phyloP scores from a whole-genome alignment of 2,797 vertebrate genomes.

The Aphelocoma californica region DNA sequence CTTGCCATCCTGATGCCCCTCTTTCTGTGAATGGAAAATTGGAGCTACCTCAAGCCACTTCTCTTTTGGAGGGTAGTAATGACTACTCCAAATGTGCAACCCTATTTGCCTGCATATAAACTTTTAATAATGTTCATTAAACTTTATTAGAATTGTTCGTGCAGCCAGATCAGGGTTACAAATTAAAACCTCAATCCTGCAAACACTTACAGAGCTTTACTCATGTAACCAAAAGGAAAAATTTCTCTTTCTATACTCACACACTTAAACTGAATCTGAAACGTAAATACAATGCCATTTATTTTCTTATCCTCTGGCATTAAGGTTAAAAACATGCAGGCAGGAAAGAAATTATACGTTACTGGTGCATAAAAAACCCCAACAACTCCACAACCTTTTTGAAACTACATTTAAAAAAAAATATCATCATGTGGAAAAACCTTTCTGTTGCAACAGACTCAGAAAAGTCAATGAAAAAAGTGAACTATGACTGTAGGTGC shows the following conservation, averaged over 20 bases:
- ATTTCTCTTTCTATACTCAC: not conserved
- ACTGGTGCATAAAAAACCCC: not conserved
- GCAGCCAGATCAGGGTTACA: constrained; percentile 45
- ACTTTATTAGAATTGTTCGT: constrained; percentile 64
- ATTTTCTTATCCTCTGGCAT: not conserved
- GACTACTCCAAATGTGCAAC: constrained; percentile 36
- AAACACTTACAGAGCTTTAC: constrained; percentile 32
- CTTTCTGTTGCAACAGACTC: not conserved
- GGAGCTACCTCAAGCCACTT: constrained; percentile 16
- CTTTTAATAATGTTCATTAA: constrained; percentile 70
- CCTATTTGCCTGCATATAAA: constrained; percentile 62
- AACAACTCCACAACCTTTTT: not conserved
- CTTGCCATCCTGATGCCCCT: not conserved
- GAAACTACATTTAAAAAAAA: not conserved
- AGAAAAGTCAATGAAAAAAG: not conserved
- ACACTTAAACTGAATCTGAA: not conserved
- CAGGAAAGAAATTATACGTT: not conserved
- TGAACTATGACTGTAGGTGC: not conserved
- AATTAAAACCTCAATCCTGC: constrained; percentile 53
- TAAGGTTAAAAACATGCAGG: not conserved
- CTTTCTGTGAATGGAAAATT: constrained; percentile 9
- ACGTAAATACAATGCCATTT: not conserved
- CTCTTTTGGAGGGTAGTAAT: constrained; percentile 26
- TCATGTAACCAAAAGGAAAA: not conserved
- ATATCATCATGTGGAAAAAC: not conserved